A percentile compares a stretch with the other conserved stretches of the same genome.
phyloP scores from a whole-genome alignment of 2,113 vertebrate genomes.

The Taxidea taxus region DNA sequence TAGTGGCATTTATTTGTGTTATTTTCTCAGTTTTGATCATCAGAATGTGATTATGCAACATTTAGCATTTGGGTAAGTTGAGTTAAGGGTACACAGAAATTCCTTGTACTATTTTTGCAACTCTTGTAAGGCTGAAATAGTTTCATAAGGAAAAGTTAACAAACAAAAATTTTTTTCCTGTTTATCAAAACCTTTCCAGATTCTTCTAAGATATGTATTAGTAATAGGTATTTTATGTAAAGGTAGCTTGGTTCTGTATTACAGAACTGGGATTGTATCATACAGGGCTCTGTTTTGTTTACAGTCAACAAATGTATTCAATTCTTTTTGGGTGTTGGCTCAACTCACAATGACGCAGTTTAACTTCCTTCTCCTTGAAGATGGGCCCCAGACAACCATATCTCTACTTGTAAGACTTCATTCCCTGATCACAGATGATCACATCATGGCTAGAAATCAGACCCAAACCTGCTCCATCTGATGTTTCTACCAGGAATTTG shows the following conservation, averaged over 20 bases:
- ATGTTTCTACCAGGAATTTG: slow-evolving; percentile 15
- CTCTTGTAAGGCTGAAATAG: not conserved
- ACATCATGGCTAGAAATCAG: not conserved
- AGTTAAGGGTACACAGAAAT: not conserved
- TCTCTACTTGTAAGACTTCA: not conserved
- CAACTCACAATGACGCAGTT: not conserved
- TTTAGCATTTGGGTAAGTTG: slow-evolving; percentile 13
- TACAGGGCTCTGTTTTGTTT: not conserved
- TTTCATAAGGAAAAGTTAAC: slow-evolving; percentile 28
- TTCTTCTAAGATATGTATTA: not conserved
- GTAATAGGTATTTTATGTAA: not conserved
- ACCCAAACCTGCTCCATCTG: not conserved
- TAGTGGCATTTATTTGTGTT: not conserved
- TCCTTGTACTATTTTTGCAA: slow-evolving; percentile 26
- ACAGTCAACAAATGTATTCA: not conserved
- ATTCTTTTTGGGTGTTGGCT: not conserved
- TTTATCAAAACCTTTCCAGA: not conserved
- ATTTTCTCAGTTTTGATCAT: not conserved
- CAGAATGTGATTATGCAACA: not conserved
- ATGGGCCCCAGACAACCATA: not conserved
- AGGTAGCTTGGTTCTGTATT: not conserved
- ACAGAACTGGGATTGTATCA: not conserved
- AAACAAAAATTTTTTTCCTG: not conserved
- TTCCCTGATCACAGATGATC: slow-evolving; percentile 3
- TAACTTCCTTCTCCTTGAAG: slow-evolving; percentile 19